Percentiles rank a stretch among this genome's conserved stretches.
Conservation (phyloP, 30 jellyfish, hydroid and myxozoan genomes). For the Cassiopea xamachana region DNA sequence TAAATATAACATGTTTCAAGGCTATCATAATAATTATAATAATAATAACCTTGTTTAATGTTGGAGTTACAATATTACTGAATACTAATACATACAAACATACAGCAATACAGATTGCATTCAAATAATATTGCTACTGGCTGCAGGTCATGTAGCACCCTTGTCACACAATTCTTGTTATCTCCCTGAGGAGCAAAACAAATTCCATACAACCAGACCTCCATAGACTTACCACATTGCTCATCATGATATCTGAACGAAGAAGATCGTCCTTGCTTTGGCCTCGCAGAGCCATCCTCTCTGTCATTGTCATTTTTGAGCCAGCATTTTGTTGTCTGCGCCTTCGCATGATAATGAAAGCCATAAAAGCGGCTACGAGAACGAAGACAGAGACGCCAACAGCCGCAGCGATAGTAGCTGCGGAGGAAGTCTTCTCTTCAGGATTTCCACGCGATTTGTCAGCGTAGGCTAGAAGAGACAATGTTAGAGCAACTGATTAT, state of each 20-base stretch:
- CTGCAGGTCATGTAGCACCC: too few species aligned
- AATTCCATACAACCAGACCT: not conserved
- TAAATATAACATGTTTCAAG: too few species aligned
- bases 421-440: not conserved
- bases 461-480: slow-evolving; percentile 5
- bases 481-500: not conserved
- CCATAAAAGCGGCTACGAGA: slow-evolving; percentile 19
- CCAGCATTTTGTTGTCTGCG: slow-evolving; percentile 4
- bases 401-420: slow-evolving; percentile 10
- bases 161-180: too few species aligned
- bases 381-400: slow-evolving; percentile 9
- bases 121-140: too few species aligned
- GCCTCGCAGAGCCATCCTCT: slow-evolving; percentile 56
- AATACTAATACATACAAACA: too few species aligned
- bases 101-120: too few species aligned
- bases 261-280: slow-evolving; percentile 66
- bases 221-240: slow-evolving; percentile 42
- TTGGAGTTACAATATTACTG: too few species aligned
- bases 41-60: too few species aligned
- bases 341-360: not conserved
- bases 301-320: slow-evolving; percentile 52
- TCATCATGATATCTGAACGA: slow-evolving; percentile 62
- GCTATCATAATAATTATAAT: too few species aligned
- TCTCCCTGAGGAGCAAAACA: too few species aligned
- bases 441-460: not conserved